Evolutionary conservation across 2,113 vertebrate genomes (phyloP).

Genomic region (Daphoenositta chrysoptera): DNA sequence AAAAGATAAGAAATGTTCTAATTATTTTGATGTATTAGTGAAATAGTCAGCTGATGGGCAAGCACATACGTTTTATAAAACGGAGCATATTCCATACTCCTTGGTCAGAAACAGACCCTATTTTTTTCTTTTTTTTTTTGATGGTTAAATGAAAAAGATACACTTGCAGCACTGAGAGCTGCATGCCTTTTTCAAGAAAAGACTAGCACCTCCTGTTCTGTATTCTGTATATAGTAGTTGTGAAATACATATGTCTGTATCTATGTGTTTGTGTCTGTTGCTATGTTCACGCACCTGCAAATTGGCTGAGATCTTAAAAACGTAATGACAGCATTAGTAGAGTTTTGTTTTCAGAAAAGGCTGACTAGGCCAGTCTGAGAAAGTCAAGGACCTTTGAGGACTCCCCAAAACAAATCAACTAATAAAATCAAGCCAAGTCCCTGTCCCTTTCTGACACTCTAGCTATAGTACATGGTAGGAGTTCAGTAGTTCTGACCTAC

Average conservation of each 20-base stretch:
- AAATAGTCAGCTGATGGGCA: neutral
- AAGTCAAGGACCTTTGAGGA: neutral
- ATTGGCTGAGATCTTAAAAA: constrained; percentile 2
- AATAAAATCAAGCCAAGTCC: neutral
- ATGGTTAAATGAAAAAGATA: neutral
- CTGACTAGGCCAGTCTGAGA: neutral
- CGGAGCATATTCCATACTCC: neutral
- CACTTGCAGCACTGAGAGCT: neutral
- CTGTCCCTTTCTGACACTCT: neutral
- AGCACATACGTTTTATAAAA: neutral
- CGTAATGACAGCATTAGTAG: neutral
- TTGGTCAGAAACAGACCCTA: neutral
- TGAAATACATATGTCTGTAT: neutral
- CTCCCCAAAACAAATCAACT: neutral
- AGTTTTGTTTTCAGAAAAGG: neutral
- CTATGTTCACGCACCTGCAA: neutral
- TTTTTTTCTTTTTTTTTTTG: neutral
- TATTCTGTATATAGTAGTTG: neutral
- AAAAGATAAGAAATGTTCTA: neutral
- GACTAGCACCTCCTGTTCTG: constrained; percentile 15
- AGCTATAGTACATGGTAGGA: neutral
- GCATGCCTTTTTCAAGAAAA: constrained; percentile 7
- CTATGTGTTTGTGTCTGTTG: constrained; percentile 14
- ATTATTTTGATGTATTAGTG: neutral
- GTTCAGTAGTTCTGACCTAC: neutral